Evolutionary conservation across 1,140 invertebrate genomes (phyloP).

Genomic region (Penaeus japonicus): DNA sequence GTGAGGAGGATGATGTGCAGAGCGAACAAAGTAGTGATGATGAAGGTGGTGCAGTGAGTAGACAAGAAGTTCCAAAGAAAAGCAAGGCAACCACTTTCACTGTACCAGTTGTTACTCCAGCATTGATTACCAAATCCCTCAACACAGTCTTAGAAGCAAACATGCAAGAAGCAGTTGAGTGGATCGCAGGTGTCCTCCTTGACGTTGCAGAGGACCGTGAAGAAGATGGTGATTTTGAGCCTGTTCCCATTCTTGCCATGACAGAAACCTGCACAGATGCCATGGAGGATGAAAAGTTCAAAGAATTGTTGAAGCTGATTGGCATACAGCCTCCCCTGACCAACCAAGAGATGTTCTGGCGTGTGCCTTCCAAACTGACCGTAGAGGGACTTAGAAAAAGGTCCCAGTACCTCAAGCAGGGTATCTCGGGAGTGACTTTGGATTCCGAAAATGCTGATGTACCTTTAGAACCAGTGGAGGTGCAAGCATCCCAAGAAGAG

Average conservation of each 20-base stretch:
- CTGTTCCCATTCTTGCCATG: constrained; percentile 55
- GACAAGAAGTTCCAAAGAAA: neutral
- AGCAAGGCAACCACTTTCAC: neutral
- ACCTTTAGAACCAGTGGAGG: constrained; percentile 30
- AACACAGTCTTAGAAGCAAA: constrained; percentile 4
- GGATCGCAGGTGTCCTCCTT: constrained; percentile 30
- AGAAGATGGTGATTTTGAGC: constrained; percentile 56
- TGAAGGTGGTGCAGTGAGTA: neutral
- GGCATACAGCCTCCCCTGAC: constrained; percentile 46
- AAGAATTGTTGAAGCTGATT: constrained; percentile 41
- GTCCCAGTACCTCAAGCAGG: constrained; percentile 46
- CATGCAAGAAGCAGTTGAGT: constrained; percentile 43
- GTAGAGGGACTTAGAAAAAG: constrained; percentile 46
- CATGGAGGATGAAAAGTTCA: constrained; percentile 53
- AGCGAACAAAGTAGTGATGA: neutral
- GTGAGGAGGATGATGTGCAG: neutral
- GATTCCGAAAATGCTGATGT: neutral
- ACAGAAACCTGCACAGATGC: constrained; percentile 48
- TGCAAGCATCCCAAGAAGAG: neutral
- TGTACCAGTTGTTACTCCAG: constrained; percentile 35
- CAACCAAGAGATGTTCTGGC: constrained; percentile 59
- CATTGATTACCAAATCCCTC: constrained; percentile 24
- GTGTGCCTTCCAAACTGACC: constrained; percentile 44
- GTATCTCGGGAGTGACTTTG: constrained; percentile 17
- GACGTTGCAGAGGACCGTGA: constrained; percentile 58